A percentile compares a stretch with the other conserved stretches of the same genome.
These are phyloP conservation scores for Girardinus metallicus DNA, from an alignment of 2,797 vertebrate genomes.

Conservation along the genomic window DNA sequence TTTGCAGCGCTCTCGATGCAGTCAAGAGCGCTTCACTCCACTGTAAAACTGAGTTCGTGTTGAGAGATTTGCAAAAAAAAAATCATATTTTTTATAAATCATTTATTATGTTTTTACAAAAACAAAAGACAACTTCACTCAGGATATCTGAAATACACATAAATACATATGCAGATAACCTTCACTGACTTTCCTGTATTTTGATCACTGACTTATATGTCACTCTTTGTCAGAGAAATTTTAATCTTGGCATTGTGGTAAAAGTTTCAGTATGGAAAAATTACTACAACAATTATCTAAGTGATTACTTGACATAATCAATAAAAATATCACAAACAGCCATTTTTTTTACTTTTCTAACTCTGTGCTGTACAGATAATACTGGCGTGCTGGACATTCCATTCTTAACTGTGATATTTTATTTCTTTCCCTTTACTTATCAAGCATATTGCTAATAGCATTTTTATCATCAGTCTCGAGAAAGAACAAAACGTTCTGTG, in stretches of 20 bases:
- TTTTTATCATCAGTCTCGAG: not conserved
- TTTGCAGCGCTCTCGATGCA: not conserved
- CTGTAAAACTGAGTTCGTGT: not conserved
- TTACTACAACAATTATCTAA: not conserved
- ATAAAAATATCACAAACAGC: not conserved
- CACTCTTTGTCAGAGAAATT: not conserved
- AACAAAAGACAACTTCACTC: not conserved
- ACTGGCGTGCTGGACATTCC: not conserved
- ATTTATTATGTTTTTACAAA: not conserved
- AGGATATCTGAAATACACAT: not conserved
- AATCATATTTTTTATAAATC: not conserved
- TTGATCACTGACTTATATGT: not conserved
- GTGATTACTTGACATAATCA: not conserved
- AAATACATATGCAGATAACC: not conserved
- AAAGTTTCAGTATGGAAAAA: not conserved
- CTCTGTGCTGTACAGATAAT: not conserved
- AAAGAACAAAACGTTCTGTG: not conserved
- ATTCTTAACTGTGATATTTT: not conserved
- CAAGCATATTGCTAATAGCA: not conserved
- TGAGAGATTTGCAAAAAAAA: not conserved
- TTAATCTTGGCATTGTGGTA: not conserved
- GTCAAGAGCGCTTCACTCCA: not conserved
- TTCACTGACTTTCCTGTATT: not conserved
- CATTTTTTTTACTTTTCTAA: not conserved
- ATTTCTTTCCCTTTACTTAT: not conserved